phyloP scores from a whole-genome alignment of 2,888 invertebrate genomes.

The Imbricaverruca yamaguchii region DNA sequence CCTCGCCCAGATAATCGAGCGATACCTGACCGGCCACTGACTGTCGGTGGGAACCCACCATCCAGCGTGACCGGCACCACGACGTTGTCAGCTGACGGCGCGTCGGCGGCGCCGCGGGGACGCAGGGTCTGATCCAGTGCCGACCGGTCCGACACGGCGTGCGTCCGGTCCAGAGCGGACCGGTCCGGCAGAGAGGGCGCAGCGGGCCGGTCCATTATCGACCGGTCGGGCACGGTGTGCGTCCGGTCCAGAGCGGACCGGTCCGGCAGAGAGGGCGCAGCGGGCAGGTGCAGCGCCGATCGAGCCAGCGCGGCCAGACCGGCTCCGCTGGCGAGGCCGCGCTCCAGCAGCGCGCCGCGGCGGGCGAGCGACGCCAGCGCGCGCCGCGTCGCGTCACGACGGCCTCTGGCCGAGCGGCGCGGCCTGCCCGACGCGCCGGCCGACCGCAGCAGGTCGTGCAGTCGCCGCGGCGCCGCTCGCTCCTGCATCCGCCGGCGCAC shows the following conservation, averaged over 20 bases:
- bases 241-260: too few species aligned
- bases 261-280: too few species aligned
- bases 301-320: too few species aligned
- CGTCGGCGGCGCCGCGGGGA: not conserved
- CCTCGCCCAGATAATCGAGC: too few species aligned
- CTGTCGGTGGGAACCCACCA: not conserved
- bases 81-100: not conserved
- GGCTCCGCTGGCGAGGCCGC: not conserved
- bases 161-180: too few species aligned
- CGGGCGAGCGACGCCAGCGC: too few species aligned
- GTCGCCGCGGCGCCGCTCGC: not conserved
- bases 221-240: not conserved
- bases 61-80: not conserved
- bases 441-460: not conserved
- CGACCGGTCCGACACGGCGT: not conserved
- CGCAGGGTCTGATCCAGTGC: not conserved
- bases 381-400: too few species aligned
- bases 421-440: not conserved
- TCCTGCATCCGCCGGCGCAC: not conserved
- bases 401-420: not conserved
- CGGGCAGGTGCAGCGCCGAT: too few species aligned
- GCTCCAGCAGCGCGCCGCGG: not conserved
- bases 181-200: not conserved
- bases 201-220: not conserved
- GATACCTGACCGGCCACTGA: not conserved